Evolutionary conservation across 1,140 invertebrate genomes (phyloP).

Genomic region (Adelges cooleyi): DNA sequence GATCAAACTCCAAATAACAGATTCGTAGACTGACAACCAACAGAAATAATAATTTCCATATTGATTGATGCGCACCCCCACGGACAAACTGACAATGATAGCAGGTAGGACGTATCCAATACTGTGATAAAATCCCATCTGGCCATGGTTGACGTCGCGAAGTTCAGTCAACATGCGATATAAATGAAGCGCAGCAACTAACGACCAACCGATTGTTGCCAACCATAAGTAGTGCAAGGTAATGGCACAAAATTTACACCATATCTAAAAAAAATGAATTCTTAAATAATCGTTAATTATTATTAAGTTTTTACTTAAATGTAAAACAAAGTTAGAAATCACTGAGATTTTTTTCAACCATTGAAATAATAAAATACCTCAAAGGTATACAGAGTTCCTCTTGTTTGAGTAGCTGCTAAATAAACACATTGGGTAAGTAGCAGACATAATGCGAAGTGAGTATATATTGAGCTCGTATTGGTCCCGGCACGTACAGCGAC

Average conservation of each 20-base stretch:
- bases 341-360: neutral
- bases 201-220: conserved; percentile 76
- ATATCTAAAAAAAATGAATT: conserved; percentile 53
- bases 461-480: conserved; percentile 89
- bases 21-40: conserved; percentile 87
- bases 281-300: neutral
- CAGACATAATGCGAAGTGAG: conserved; percentile 80
- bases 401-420: conserved; percentile 69
- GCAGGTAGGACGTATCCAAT: conserved; percentile 89
- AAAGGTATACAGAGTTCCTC: conserved; percentile 58
- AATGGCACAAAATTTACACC: conserved; percentile 84
- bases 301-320: neutral
- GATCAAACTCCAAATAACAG: conserved; percentile 81
- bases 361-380: conserved; percentile 44
- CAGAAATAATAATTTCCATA: conserved; percentile 81
- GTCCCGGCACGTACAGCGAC: conserved; percentile 70
- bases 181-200: conserved; percentile 82
- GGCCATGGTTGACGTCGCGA: conserved; percentile 89
- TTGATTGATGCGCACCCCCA: conserved; percentile 86
- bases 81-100: conserved; percentile 77
- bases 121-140: conserved; percentile 89
- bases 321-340: neutral
- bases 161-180: conserved; percentile 92
- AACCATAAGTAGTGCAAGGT: conserved; percentile 86
- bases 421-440: conserved; percentile 77